These are phyloP conservation scores for Cebus imitator DNA, from an alignment of 2,113 vertebrate genomes.

Conservation along the genomic window DNA sequence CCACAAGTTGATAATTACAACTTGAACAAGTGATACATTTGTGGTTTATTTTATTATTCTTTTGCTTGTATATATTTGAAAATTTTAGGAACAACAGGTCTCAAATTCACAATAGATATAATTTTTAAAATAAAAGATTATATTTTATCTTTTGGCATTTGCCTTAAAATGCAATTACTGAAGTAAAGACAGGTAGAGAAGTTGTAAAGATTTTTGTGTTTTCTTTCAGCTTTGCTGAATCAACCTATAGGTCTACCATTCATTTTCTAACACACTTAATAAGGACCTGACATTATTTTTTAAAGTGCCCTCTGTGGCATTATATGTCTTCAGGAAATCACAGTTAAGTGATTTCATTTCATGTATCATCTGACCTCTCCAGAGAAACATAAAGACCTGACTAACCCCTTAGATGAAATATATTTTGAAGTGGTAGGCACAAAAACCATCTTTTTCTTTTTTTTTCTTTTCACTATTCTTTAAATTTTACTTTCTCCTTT, in stretches of 20 bases:
- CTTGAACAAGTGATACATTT: background rate
- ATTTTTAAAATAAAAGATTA: background rate
- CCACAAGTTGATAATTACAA: background rate
- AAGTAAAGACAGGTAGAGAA: background rate
- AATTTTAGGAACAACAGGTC: background rate
- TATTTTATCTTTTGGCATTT: constrained; percentile 1
- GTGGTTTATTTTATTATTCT: background rate
- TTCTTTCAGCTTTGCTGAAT: background rate
- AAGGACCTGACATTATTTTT: background rate
- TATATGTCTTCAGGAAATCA: background rate
- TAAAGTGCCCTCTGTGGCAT: background rate
- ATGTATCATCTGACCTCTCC: background rate
- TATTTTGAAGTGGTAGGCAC: background rate
- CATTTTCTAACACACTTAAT: background rate
- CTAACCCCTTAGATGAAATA: background rate
- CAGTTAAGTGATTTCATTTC: background rate
- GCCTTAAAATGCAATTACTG: background rate
- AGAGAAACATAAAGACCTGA: background rate
- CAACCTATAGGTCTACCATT: background rate
- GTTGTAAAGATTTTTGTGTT: background rate
- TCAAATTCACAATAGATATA: background rate
- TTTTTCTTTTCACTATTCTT: background rate
- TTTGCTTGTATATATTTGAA: background rate
- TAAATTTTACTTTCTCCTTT: background rate
- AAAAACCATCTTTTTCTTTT: background rate